A percentile compares a stretch with the other conserved stretches of the same genome.
Evolutionary conservation across 1,140 invertebrate genomes (phyloP).

Genomic region (Drosophila nasuta): DNA sequence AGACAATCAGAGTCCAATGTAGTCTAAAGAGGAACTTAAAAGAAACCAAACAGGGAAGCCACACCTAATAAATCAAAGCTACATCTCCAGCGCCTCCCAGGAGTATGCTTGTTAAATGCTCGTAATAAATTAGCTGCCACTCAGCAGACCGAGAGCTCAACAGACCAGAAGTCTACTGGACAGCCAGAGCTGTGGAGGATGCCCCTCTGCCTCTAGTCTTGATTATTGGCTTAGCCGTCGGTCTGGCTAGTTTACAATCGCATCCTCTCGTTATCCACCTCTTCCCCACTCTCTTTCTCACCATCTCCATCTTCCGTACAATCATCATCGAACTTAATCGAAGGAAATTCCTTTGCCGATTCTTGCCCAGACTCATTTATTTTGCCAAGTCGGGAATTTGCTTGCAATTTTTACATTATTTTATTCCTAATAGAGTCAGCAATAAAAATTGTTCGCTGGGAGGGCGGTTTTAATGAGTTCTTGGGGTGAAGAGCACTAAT

Average conservation of each 20-base stretch:
- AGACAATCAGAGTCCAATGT: no score
- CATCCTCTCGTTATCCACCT: background rate
- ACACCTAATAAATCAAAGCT: conserved; percentile 82
- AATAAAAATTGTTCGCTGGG: conserved; percentile 70
- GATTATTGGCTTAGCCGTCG: conserved; percentile 78
- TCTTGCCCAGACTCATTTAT: conserved; percentile 70
- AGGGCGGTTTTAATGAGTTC: conserved; percentile 38
- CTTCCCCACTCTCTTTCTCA: conserved; percentile 16
- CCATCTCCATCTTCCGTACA: conserved; percentile 16
- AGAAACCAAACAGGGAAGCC: conserved; percentile 39
- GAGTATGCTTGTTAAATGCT: conserved; percentile 82
- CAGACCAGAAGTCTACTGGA: conserved; percentile 14
- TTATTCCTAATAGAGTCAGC: conserved; percentile 76
- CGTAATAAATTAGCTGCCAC: conserved; percentile 80
- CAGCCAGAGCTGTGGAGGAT: conserved; percentile 20
- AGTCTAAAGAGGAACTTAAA: conserved; percentile 25
- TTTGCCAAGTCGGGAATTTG: conserved; percentile 61
- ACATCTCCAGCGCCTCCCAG: conserved; percentile 66
- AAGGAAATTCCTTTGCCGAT: conserved; percentile 50
- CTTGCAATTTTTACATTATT: conserved; percentile 61
- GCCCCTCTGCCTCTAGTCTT: conserved; percentile 15
- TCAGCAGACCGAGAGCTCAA: conserved; percentile 33
- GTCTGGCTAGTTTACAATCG: conserved; percentile 69
- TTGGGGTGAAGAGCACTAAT: background rate
- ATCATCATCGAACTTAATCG: conserved; percentile 72